Percentiles rank a stretch among this genome's conserved stretches.
Evolutionary conservation across 2,113 vertebrate genomes (phyloP).

Genomic region (Phalacrocorax aristotelis): DNA sequence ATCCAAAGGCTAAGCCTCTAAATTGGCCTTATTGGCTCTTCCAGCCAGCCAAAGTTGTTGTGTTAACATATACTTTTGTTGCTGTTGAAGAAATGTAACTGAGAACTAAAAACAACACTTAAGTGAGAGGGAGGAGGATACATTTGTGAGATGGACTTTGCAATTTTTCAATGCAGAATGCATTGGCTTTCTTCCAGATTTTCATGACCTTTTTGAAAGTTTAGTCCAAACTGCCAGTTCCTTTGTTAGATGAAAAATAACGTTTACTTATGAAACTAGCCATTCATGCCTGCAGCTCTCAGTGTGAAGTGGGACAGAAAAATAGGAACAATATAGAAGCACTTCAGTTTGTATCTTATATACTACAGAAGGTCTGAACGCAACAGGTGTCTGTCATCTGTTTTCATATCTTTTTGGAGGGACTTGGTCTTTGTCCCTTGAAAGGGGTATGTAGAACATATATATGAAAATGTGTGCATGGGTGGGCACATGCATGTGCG

Average conservation of each 20-base stretch:
- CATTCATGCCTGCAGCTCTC: not conserved
- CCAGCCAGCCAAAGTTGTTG: not conserved
- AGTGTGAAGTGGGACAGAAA: not conserved
- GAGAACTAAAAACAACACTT: not conserved
- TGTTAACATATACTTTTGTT: not conserved
- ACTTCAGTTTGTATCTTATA: not conserved
- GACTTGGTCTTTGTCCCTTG: not conserved
- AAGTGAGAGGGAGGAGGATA: not conserved
- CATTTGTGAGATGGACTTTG: not conserved
- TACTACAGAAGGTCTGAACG: not conserved
- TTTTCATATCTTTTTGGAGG: not conserved
- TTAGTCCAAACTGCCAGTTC: not conserved
- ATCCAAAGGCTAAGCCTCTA: not conserved
- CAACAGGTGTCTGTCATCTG: slow-evolving; percentile 18
- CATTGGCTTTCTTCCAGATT: not conserved
- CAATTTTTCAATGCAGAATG: not conserved
- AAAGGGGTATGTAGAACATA: not conserved
- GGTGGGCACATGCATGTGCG: not conserved
- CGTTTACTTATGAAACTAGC: not conserved
- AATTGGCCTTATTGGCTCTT: not conserved
- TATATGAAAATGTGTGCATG: not conserved
- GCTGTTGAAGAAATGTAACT: not conserved
- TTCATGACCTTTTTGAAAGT: slow-evolving; percentile 7
- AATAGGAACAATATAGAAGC: not conserved
- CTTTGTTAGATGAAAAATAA: slow-evolving; percentile 3